Evolutionary conservation across 2,797 vertebrate genomes (phyloP), one percentile per base, ranked within the genome.

Genomic region (Microhierax caerulescens): DNA sequence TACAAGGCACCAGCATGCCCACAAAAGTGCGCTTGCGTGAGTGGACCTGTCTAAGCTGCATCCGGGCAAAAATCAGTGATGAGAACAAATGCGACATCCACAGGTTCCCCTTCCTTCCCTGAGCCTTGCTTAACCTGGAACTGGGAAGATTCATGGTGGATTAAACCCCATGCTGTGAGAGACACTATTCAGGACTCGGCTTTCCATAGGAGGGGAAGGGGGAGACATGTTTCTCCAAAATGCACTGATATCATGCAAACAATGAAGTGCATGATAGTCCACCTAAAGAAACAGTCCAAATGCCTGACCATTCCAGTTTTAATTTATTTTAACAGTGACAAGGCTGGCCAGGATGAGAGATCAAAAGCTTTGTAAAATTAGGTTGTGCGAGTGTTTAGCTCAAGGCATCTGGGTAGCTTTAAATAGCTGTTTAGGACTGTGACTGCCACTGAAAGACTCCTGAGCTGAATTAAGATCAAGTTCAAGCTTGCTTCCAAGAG

Each of bases 351-450:
- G 36, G 39, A 86, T 48, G 34, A 86, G 37, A 93, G 53, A 92
- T 94, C 81, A 95, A 95, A 94, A 92, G 53, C 76, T 87, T 76
- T 80, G 37, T 64, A 90, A 89, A 92, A 82, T 91, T 77, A 88
- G 41, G 69, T 74, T 76, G 32, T 50, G 23, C 1, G 5, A 75
- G 27, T 34, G 36, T 50, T 93, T 84, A 65, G 41, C 75, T 93
- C 60, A 84, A 90, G 83, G 76, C 54, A 61, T 47, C 20, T 37
- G 36, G 17, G 10, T 75, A 81, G 36, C 7, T 93, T 93, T 92
- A 80, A 93, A 73, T 36, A 92, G 51, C 23, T 93, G 20, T 47
- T 93, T 47, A 90, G 74, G 57, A 73, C 41, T 74, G 48, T 65
- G 57, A 88, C 27, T 2, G 3, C 54, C 0, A 1, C 51, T 85